Base-by-base conservation (phyloP, 2,888 invertebrate genomes). In the Polia nebulosa region DNA sequence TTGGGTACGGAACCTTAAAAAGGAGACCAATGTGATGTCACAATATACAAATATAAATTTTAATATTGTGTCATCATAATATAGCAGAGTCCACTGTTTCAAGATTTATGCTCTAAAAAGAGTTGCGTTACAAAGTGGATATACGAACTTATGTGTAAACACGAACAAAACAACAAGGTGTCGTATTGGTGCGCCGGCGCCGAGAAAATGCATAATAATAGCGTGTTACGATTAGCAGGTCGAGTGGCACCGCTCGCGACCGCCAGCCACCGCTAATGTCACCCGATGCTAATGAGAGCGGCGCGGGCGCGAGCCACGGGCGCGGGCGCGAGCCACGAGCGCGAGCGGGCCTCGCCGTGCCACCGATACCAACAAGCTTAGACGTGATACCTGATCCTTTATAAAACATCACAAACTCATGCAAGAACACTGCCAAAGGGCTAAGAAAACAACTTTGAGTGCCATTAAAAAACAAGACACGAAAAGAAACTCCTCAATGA, bases 161-260 rank as follows among this genome's bases (percentile, higher is more conserved):
- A 75, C 7, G 17, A 58, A 47, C n/a, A 41, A 61, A 64, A 58
- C n/a, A 25, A 59, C 27, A 62, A 32, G 13, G 27, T 49, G 22
- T 20, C 27, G 49, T 13, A 49, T 47, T 29, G 6, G 17, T 22
- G 56, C 59, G 57, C 49, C 9, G 27, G 59, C 34, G 64, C 60
- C 47, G 25, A 22, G 13, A n/a, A 78, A 74, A 65, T 52, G 55
- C 64, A 74, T 77, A 65, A 73, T 77, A 73, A 69, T 74, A 76
- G 25, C 32, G 32, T 15, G 36, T 47, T 59, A 60, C n/a, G 15
- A 60, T 17, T 20, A 55, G 65, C 57, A 53, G 55, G 27, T 77
- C 34, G 51, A 25, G 41, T 45, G 51, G 49, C 59, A n/a, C 29
- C 41, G n/a, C 27, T 17, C 47, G 63, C 27, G 36, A n/a, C 25